A percentile compares a stretch with the other conserved stretches of the same genome.
Conservation (phyloP, 92 coral and sea anemone genomes). For the Montipora capitata region DNA sequence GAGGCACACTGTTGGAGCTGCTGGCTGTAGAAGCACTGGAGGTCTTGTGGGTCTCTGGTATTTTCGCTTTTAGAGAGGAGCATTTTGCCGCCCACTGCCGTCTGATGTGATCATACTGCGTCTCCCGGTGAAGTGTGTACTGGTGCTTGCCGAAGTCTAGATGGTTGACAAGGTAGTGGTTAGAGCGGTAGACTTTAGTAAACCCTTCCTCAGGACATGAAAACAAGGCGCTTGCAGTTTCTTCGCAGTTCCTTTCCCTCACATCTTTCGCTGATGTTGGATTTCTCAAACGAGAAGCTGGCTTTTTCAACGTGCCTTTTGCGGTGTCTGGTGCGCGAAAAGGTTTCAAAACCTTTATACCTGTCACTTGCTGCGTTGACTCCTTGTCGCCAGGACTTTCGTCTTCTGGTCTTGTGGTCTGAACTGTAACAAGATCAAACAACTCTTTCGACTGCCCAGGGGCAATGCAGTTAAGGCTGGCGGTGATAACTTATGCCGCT, state of each 20-base stretch:
- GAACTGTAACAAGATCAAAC: conserved; percentile 25
- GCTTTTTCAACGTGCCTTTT: conserved; percentile 29
- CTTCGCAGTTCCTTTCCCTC: conserved; percentile 5
- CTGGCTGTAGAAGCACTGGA: conserved; percentile 1
- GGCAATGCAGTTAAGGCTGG: conserved; percentile 63
- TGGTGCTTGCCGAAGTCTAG: conserved; percentile 22
- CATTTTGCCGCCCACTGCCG: conserved; percentile 14
- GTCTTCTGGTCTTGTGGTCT: conserved; percentile 26
- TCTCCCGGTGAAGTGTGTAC: conserved; percentile 24
- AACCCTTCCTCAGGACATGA: conserved; percentile 12
- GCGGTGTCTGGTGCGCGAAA: conserved; percentile 25
- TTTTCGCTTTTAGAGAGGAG: conserved; percentile 9
- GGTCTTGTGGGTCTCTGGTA: not conserved
- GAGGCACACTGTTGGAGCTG: not conserved
- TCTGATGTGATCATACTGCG: conserved; percentile 12
- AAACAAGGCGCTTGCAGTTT: not conserved
- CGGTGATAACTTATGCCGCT: conserved; percentile 35
- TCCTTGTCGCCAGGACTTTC: conserved; percentile 1
- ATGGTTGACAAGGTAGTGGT: conserved; percentile 2
- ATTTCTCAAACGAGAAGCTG: conserved; percentile 32
- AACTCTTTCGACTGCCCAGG: conserved; percentile 63
- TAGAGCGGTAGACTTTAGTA: conserved; percentile 2
- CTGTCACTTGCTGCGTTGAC: conserved; percentile 29
- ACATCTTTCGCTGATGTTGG: not conserved
- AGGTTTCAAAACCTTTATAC: conserved; percentile 24